phyloP scores from a whole-genome alignment of 2,888 invertebrate species.

The Sinohyriopsis cumingii region DNA sequence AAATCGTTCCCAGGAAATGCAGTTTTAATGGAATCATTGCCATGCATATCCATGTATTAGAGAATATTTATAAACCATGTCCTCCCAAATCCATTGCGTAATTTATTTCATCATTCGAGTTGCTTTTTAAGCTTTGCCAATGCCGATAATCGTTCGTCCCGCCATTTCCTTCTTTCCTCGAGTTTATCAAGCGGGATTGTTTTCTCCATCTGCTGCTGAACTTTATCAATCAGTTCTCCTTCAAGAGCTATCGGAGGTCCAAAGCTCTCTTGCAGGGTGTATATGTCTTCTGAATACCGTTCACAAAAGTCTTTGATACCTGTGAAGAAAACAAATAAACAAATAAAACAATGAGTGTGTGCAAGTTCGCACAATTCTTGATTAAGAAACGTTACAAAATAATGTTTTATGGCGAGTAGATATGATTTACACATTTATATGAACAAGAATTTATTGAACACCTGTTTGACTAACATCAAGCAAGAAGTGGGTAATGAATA shows the following conservation, averaged over 20 bases:
- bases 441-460: no score
- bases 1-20: no score
- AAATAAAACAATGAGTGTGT: neutral
- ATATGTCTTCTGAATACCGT: slow-evolving; percentile 47
- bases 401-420: neutral
- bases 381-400: neutral
- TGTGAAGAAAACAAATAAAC: slow-evolving; percentile 7
- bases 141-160: slow-evolving; percentile 49
- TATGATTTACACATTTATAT: neutral
- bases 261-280: slow-evolving; percentile 33
- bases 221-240: slow-evolving; percentile 39
- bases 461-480: no score
- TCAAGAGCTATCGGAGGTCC: slow-evolving; percentile 46
- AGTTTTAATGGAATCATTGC: no score
- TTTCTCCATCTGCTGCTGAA: slow-evolving; percentile 33
- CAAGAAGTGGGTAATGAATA: no score
- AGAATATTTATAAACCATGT: no score
- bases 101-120: neutral
- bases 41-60: no score
- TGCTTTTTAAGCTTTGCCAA: slow-evolving; percentile 54
- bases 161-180: slow-evolving; percentile 47
- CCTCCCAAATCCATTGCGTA: no score
- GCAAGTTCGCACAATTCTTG: no score
- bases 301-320: slow-evolving; percentile 51
- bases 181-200: slow-evolving; percentile 47